Conservation (phyloP, 2,888 invertebrate genomes). For the Abrostola triplasia region DNA sequence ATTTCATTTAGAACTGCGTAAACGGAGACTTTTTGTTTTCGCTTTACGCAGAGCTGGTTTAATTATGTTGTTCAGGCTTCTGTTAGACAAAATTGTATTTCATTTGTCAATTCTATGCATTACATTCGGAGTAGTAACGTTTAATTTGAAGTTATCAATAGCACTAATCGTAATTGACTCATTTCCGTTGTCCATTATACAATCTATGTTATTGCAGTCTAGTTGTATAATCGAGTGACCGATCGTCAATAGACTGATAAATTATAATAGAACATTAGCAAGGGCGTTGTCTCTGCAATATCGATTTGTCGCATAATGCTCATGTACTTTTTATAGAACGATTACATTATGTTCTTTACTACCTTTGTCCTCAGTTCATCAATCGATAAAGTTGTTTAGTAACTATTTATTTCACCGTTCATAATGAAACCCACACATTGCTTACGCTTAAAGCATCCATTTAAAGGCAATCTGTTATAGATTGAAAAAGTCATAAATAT, state of each 20-base stretch:
- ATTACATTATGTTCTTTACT: slow-evolving; percentile 29
- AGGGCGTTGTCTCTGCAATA: slow-evolving; percentile 52
- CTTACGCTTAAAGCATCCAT: slow-evolving; percentile 62
- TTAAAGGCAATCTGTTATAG: slow-evolving; percentile 70
- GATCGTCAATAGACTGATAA: slow-evolving; percentile 53
- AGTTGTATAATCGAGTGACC: slow-evolving; percentile 51
- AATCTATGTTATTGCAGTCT: slow-evolving; percentile 48
- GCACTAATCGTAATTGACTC: slow-evolving; percentile 63
- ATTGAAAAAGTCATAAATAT: slow-evolving; percentile 74
- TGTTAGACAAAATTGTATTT: slow-evolving; percentile 65
- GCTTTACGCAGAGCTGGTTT: slow-evolving; percentile 70
- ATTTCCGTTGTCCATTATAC: slow-evolving; percentile 63
- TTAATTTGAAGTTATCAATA: slow-evolving; percentile 60
- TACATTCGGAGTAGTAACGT: slow-evolving; percentile 38
- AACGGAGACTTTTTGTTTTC: slow-evolving; percentile 19
- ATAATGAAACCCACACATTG: slow-evolving; percentile 65
- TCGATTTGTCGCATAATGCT: slow-evolving; percentile 47
- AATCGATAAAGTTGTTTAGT: slow-evolving; percentile 29
- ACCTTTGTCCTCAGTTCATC: slow-evolving; percentile 32
- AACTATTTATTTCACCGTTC: slow-evolving; percentile 59
- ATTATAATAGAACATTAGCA: slow-evolving; percentile 49
- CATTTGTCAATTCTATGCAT: slow-evolving; percentile 46
- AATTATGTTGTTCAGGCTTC: slow-evolving; percentile 70
- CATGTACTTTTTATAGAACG: slow-evolving; percentile 39
- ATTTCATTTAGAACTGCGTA: slow-evolving; percentile 55